phyloP scores from a whole-genome alignment of 2,888 invertebrate species.

The Harpalus rufipes region DNA sequence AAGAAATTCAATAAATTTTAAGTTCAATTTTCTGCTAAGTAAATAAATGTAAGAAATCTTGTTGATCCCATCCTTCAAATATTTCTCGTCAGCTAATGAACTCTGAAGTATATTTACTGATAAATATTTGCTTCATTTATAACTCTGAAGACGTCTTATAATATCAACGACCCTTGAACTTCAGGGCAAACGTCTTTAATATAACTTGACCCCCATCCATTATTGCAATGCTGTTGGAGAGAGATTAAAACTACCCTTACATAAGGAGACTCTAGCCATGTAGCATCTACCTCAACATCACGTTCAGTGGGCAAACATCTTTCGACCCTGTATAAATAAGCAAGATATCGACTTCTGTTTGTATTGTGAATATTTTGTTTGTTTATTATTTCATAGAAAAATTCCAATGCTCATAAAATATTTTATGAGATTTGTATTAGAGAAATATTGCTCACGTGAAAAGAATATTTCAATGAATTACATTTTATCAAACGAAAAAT shows the following conservation, averaged over 20 bases:
- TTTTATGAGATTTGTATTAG: conserved; percentile 30
- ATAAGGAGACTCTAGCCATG: neutral
- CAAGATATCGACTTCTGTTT: conserved; percentile 22
- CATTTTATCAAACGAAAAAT: neutral
- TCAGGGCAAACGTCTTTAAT: neutral
- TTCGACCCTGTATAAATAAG: conserved; percentile 21
- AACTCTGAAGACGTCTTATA: conserved; percentile 3
- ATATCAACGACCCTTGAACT: neutral
- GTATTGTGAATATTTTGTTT: conserved; percentile 34
- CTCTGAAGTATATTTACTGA: conserved; percentile 4
- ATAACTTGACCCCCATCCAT: neutral
- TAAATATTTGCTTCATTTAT: conserved; percentile 5
- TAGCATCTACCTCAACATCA: neutral
- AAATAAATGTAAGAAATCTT: neutral
- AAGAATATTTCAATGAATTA: conserved; percentile 5
- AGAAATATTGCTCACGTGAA: conserved; percentile 34
- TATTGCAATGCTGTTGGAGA: neutral
- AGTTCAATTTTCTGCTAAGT: neutral
- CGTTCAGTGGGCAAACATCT: neutral
- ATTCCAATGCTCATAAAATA: conserved; percentile 34
- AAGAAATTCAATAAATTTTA: neutral
- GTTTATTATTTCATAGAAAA: conserved; percentile 17
- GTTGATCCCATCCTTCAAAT: neutral
- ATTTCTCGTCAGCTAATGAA: neutral
- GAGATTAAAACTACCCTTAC: neutral